Base-by-base conservation (phyloP, 1,140 invertebrate species). In the Hormaphis cornu region DNA sequence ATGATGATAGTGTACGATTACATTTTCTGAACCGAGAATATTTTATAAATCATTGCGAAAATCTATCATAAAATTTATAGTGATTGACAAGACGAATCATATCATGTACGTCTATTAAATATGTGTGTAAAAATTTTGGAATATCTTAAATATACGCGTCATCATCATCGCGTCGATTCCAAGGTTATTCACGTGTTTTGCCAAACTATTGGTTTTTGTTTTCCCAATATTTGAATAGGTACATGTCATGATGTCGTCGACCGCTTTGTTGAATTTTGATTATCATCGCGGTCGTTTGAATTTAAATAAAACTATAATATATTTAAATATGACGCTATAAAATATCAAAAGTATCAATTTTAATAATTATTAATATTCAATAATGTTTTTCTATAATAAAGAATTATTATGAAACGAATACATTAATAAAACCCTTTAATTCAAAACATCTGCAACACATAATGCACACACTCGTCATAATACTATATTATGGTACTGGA, bases 51-150 rank as follows among this genome's bases (percentile, higher is more conserved):
- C n/a, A n/a, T n/a, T n/a, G n/a, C n/a, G n/a, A n/a, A n/a, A n/a
- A n/a, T n/a, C n/a, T n/a, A n/a, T n/a, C n/a, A n/a, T n/a, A n/a
- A n/a, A n/a, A n/a, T n/a, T n/a, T 33, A 18, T 54, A 35, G 6
- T 54, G 52, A 54, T 35, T 54, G 52, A 54, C 52, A 54, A 54
- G 52, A 33, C 9, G 26, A 33, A 7, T 52, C 26, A 52, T 52
- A 52, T 33, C 5, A 33, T 33, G 9, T 9, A n/a, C 28, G 1
- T 53, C 8, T 20, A 26, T 16, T 53, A 6, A 18, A 30, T 30
- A 30, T 53, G 4, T 53, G 12, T 52, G 5, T n/a, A 16, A 16
- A 26, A 52, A 26, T 52, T 10, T 52, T n/a, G n/a, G n/a, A n/a
- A n/a, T n/a, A n/a, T n/a, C n/a, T n/a, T n/a, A n/a, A n/a, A n/a